Percentiles rank a stretch among this genome's conserved stretches.
Evolutionary conservation across 2,888 invertebrate species (phyloP).

Genomic region (Poecilus cupreus): DNA sequence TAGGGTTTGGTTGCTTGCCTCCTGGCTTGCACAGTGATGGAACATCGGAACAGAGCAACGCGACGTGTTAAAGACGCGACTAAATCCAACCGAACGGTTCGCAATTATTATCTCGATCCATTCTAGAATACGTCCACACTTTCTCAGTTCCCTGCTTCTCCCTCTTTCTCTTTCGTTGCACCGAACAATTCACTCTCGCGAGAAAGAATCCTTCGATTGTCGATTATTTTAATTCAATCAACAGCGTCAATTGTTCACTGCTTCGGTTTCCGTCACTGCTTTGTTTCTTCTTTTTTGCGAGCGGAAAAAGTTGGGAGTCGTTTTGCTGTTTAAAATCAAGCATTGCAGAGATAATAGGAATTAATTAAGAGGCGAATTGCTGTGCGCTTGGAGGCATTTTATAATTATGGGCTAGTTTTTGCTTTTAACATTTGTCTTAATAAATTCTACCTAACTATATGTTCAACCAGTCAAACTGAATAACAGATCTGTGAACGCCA

Average conservation of each 20-base stretch:
- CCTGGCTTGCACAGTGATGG: neutral
- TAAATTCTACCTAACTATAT: neutral
- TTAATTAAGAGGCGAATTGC: constrained; percentile 10
- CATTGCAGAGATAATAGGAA: constrained; percentile 26
- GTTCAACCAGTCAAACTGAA: neutral
- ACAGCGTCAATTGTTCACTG: constrained; percentile 11
- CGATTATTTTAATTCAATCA: constrained; percentile 31
- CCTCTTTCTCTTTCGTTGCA: neutral
- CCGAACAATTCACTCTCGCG: neutral
- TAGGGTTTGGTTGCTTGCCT: neutral
- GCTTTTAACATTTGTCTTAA: constrained; percentile 9
- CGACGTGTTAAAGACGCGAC: constrained; percentile 3
- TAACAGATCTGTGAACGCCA: neutral
- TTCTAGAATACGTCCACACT: neutral
- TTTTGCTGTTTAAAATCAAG: neutral
- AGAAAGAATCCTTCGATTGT: constrained; percentile 11
- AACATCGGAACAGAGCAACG: neutral
- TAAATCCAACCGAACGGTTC: neutral
- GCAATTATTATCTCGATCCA: constrained; percentile 20
- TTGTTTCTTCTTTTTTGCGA: constrained; percentile 11
- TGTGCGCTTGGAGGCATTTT: neutral
- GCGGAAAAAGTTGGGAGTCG: neutral
- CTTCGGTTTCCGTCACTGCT: constrained; percentile 4
- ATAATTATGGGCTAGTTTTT: constrained; percentile 14
- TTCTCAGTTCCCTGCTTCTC: neutral